These are phyloP conservation scores for Momotus momota DNA, from an alignment of 2,797 vertebrate genomes.

Conservation along the genomic window DNA sequence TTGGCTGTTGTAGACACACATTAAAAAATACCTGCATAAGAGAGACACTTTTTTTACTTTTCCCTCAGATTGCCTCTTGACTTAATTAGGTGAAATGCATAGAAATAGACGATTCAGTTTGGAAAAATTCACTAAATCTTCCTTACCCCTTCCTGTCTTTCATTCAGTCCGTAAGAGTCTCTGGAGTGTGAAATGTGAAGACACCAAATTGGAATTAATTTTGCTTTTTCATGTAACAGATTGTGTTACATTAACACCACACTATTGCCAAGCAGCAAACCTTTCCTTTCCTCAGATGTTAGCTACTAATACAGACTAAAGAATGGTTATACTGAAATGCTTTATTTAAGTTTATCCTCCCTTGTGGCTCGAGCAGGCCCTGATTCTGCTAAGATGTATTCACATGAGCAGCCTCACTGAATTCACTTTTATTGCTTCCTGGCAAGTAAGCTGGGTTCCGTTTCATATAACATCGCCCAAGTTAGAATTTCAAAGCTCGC, in stretches of 20 bases:
- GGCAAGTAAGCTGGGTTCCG: constrained; percentile 44
- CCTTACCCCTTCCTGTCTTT: constrained; percentile 32
- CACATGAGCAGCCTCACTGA: constrained; percentile 33
- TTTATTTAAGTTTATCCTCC: constrained; percentile 64
- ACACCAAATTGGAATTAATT: constrained; percentile 74
- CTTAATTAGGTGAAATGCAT: constrained; percentile 19
- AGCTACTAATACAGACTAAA: constrained; percentile 61
- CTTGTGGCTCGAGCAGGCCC: background rate
- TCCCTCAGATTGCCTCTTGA: background rate
- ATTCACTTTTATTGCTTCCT: constrained; percentile 57
- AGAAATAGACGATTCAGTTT: background rate
- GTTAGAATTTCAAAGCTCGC: constrained; percentile 56
- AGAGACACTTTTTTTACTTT: background rate
- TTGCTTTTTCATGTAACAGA: constrained; percentile 73
- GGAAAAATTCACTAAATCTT: background rate
- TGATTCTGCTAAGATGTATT: constrained; percentile 45
- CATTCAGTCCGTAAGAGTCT: constrained; percentile 59
- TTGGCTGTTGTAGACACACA: background rate
- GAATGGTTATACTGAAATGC: constrained; percentile 51
- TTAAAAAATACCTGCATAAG: background rate
- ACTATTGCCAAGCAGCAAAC: constrained; percentile 68
- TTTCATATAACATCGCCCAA: constrained; percentile 31
- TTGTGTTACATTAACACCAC: constrained; percentile 71
- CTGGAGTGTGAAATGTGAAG: constrained; percentile 73
- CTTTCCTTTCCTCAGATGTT: constrained; percentile 66